phyloP scores from a whole-genome alignment of 2,888 invertebrate species.

The Saturnia japonica region DNA sequence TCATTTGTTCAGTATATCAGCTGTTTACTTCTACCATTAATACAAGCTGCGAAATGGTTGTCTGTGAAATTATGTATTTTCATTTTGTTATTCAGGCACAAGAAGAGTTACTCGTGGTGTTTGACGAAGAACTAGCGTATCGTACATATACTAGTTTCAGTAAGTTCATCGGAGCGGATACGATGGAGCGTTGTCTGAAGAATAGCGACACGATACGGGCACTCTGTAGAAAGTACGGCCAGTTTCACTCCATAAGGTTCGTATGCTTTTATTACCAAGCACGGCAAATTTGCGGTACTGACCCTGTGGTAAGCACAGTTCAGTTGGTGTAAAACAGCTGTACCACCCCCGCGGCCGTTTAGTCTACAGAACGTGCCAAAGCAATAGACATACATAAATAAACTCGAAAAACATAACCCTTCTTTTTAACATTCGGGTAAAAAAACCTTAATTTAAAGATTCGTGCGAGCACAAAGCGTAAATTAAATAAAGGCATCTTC shows the following conservation, averaged over 20 bases:
- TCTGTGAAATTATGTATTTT: neutral
- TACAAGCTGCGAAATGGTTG: neutral
- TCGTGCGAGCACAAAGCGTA: too few species aligned
- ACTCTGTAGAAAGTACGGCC: conserved; percentile 88
- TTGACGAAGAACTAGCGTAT: conserved; percentile 92
- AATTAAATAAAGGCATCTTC: neutral
- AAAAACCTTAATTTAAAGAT: too few species aligned
- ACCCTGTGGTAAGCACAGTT: too few species aligned
- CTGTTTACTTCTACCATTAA: neutral
- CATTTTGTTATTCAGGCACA: conserved; percentile 78
- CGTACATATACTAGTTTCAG: conserved; percentile 89
- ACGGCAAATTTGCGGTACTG: too few species aligned
- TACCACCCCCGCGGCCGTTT: too few species aligned
- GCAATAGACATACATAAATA: too few species aligned
- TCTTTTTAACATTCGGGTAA: too few species aligned
- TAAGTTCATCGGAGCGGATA: conserved; percentile 86
- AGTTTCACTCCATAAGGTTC: conserved; percentile 56
- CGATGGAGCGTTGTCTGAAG: conserved; percentile 87
- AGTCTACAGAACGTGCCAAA: too few species aligned
- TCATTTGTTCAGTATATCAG: too few species aligned
- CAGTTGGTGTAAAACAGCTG: too few species aligned
- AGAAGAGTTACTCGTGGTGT: conserved; percentile 91
- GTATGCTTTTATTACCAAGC: neutral
- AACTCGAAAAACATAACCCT: too few species aligned
- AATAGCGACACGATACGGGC: conserved; percentile 90